Conservation (phyloP, 2,888 invertebrate species). For the Tiliacea aurago region DNA sequence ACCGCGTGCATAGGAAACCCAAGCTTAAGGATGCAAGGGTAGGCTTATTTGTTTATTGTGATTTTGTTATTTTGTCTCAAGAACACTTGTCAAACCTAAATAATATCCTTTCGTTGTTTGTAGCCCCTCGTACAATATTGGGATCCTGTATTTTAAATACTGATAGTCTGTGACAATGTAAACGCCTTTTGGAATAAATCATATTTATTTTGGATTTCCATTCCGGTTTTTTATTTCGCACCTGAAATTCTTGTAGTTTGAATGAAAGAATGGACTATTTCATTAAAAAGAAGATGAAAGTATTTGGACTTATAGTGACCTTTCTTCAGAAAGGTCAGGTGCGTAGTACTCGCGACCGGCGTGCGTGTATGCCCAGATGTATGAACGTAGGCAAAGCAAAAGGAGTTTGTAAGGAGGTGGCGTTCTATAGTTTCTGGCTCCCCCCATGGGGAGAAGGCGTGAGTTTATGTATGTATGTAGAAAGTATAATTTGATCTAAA, state of each 20-base stretch:
- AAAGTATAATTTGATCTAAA: too few species aligned
- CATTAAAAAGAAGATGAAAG: too few species aligned
- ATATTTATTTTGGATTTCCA: conserved; percentile 30
- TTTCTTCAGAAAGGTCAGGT: too few species aligned
- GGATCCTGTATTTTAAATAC: conserved; percentile 3
- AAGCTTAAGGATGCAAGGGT: not conserved
- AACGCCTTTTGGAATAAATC: conserved; percentile 38
- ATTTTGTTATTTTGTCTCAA: not conserved
- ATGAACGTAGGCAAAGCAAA: too few species aligned
- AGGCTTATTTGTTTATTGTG: not conserved
- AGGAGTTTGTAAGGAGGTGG: too few species aligned
- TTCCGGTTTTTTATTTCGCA: conserved; percentile 16
- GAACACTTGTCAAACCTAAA: not conserved
- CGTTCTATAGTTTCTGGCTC: too few species aligned
- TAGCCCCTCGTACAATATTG: conserved; percentile 1
- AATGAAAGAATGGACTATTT: not conserved
- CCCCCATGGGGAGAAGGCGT: too few species aligned
- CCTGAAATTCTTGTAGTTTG: not conserved
- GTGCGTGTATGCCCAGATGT: too few species aligned
- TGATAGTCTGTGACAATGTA: not conserved
- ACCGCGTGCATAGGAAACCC: too few species aligned
- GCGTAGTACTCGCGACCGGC: too few species aligned
- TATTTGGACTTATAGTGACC: too few species aligned
- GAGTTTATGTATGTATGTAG: too few species aligned
- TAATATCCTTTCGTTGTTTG: not conserved